A percentile compares a stretch with the other conserved stretches of the same genome.
phyloP scores from a whole-genome alignment of 2,888 invertebrate species.

The Iselma pallidipennis region DNA sequence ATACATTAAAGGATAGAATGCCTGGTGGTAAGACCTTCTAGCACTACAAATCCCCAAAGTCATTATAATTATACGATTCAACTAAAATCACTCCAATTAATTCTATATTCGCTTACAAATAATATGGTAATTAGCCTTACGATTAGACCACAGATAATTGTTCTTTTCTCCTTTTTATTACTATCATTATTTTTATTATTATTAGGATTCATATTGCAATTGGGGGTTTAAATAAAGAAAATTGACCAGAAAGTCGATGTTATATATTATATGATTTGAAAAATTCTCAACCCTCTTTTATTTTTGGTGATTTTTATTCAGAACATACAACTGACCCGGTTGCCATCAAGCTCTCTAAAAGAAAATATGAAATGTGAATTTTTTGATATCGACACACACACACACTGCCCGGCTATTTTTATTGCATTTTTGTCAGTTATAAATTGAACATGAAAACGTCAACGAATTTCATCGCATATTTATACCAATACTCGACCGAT shows the following conservation, averaged over 20 bases:
- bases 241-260: no score
- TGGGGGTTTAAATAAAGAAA: no score
- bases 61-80: slow-evolving; percentile 1
- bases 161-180: no score
- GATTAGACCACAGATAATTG: no score
- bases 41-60: neutral
- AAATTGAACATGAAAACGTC: slow-evolving; percentile 2
- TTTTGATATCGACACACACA: slow-evolving; percentile 15
- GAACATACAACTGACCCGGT: slow-evolving; percentile 25
- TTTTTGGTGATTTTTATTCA: slow-evolving; percentile 29
- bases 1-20: slow-evolving; percentile 2
- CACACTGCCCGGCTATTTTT: slow-evolving; percentile 10
- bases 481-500: no score
- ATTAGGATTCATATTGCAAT: no score
- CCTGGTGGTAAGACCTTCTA: no score
- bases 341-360: slow-evolving; percentile 8
- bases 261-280: no score
- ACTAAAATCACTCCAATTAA: neutral
- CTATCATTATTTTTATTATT: no score
- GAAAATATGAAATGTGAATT: slow-evolving; percentile 28
- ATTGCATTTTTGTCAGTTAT: slow-evolving; percentile 16
- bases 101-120: slow-evolving; percentile 18
- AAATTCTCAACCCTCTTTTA: no score
- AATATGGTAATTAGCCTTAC: slow-evolving; percentile 17
- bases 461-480: neutral